A percentile compares a stretch with the other conserved stretches of the same genome.
Conservation (phyloP, 2,888 invertebrate genomes). For the Caenorhabditis parvicauda region DNA sequence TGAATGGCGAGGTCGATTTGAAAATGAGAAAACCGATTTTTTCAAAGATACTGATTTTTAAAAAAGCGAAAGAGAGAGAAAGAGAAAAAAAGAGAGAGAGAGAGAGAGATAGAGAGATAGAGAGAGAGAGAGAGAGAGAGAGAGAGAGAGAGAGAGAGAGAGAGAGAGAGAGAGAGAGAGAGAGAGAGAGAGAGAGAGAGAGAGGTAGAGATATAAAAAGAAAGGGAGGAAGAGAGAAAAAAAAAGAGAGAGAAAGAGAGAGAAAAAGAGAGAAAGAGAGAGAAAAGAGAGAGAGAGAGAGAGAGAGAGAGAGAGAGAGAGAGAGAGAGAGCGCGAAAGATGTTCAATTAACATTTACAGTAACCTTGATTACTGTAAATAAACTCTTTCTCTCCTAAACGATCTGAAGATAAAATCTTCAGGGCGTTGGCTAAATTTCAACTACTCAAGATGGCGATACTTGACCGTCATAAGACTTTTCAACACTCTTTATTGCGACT, state of each 20-base stretch:
- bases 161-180: not conserved
- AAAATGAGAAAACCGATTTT: too few relatives aligned
- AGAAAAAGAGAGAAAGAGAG: slow-evolving; percentile 6
- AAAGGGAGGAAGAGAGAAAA: slow-evolving; percentile 1
- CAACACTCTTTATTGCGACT: too few relatives aligned
- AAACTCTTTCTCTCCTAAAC: too few relatives aligned
- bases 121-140: not conserved
- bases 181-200: not conserved
- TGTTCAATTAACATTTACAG: slow-evolving; percentile 21
- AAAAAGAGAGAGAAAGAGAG: not conserved
- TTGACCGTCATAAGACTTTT: too few relatives aligned
- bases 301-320: not conserved
- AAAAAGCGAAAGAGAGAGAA: too few relatives aligned
- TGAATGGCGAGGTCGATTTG: too few relatives aligned
- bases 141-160: too few relatives aligned
- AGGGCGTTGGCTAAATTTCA: slow-evolving; percentile 5
- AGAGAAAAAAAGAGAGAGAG: slow-evolving; percentile 7
- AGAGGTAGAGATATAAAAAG: not conserved
- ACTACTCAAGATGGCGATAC: too few relatives aligned
- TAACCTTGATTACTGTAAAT: not conserved
- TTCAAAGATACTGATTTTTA: too few relatives aligned
- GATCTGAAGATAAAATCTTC: slow-evolving; percentile 6
- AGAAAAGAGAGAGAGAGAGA: slow-evolving; percentile 1
- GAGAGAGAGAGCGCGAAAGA: slow-evolving; percentile 8
- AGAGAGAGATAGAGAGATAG: slow-evolving; percentile 9